Conservation (phyloP, 2,113 vertebrate genomes). For the Camelus dromedarius region DNA sequence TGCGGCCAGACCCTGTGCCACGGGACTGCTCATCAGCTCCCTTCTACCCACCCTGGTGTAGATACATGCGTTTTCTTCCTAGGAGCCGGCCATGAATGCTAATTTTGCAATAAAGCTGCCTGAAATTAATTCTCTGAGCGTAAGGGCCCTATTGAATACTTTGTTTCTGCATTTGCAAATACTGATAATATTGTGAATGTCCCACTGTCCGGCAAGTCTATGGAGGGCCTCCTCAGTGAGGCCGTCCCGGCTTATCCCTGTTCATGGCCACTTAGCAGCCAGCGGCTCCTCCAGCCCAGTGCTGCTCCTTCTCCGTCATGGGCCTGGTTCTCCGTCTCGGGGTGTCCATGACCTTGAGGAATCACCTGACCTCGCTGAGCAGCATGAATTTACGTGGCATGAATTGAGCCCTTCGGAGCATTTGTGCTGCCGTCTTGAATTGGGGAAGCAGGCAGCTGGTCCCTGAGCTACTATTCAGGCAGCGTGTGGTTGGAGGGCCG, state of each 20-base stretch:
- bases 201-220: neutral
- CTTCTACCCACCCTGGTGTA: too few relatives aligned
- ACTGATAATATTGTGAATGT: neutral
- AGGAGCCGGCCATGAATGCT: neutral
- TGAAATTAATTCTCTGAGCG: conserved; percentile 9
- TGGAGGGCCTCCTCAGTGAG: neutral
- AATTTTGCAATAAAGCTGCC: neutral
- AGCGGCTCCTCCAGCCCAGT: neutral
- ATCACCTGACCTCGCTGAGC: neutral
- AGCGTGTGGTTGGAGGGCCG: accelerated
- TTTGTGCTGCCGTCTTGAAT: neutral
- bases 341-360: neutral
- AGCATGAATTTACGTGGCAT: neutral
- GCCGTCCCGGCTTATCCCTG: neutral
- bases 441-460: neutral
- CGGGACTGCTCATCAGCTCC: neutral
- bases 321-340: neutral
- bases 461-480: neutral
- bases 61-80: neutral
- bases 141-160: neutral
- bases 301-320: neutral
- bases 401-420: neutral
- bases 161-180: conserved; percentile 29
- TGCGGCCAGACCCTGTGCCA: neutral
- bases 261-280: neutral